phyloP scores from a whole-genome alignment of 2,888 invertebrate genomes.

The Eustalomyia histrio region DNA sequence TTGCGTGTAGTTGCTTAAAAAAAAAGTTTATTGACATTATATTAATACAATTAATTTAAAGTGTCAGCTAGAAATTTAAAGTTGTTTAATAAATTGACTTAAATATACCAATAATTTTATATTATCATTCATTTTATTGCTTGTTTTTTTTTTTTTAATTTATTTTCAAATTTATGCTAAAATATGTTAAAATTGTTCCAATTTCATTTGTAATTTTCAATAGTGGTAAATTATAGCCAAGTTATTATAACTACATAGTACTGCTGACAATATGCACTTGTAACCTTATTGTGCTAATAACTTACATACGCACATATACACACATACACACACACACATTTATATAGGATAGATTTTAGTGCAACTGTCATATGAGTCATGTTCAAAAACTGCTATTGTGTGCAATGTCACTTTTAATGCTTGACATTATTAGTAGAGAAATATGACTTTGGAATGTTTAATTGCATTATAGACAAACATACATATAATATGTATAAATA shows the following conservation, averaged over 20 bases:
- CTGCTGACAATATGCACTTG: slow-evolving; percentile 18
- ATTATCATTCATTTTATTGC: neutral
- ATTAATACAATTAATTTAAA: neutral
- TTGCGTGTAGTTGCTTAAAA: no score
- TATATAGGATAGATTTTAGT: neutral
- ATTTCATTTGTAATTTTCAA: no score
- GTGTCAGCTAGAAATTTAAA: slow-evolving; percentile 25
- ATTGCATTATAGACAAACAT: slow-evolving; percentile 40
- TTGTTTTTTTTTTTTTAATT: neutral
- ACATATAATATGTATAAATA: neutral
- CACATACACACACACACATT: neutral
- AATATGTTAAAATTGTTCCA: no score
- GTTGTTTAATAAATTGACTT: no score
- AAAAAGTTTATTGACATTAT: slow-evolving; percentile 21
- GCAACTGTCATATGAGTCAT: slow-evolving; percentile 35
- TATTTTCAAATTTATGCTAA: no score
- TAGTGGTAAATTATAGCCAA: no score
- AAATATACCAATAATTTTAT: neutral
- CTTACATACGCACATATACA: slow-evolving; percentile 12
- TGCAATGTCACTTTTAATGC: slow-evolving; percentile 36
- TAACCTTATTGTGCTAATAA: slow-evolving; percentile 46
- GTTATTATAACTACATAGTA: no score
- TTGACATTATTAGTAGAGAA: slow-evolving; percentile 45
- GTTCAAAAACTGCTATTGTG: slow-evolving; percentile 27
- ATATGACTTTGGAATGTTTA: slow-evolving; percentile 49